Conservation (phyloP, 2,113 vertebrate species). For the Pteruthius melanotis region DNA sequence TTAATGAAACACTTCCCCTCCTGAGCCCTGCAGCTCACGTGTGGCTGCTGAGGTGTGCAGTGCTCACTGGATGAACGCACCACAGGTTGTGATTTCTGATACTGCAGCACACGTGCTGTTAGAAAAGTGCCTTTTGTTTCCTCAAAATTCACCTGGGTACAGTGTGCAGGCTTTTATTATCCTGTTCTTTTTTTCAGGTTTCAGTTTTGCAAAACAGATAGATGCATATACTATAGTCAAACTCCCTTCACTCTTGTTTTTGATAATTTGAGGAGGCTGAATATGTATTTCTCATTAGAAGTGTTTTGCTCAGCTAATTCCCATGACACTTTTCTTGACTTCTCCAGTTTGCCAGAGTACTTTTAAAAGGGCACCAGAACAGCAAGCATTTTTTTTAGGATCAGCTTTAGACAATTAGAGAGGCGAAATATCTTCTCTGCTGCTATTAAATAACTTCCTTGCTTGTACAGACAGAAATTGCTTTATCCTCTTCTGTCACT, state of each 20-base stretch:
- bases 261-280: neutral
- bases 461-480: neutral
- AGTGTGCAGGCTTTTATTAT: neutral
- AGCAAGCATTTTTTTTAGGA: neutral
- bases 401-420: neutral
- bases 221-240: neutral
- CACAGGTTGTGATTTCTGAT: neutral
- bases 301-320: neutral
- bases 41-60: neutral
- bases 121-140: neutral
- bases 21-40: neutral
- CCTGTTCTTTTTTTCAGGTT: neutral
- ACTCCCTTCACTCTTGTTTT: neutral
- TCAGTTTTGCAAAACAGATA: neutral
- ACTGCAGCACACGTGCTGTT: neutral
- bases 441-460: neutral
- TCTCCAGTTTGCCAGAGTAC: neutral
- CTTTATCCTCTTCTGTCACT: neutral
- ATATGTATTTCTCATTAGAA: neutral
- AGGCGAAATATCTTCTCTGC: neutral
- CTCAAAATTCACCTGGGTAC: neutral
- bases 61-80: neutral
- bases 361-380: neutral
- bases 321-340: neutral
- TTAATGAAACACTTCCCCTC: neutral